These are phyloP conservation scores for Hydrocynus forskahlii DNA, from an alignment of 2,797 vertebrate genomes.

Conservation along the genomic window DNA sequence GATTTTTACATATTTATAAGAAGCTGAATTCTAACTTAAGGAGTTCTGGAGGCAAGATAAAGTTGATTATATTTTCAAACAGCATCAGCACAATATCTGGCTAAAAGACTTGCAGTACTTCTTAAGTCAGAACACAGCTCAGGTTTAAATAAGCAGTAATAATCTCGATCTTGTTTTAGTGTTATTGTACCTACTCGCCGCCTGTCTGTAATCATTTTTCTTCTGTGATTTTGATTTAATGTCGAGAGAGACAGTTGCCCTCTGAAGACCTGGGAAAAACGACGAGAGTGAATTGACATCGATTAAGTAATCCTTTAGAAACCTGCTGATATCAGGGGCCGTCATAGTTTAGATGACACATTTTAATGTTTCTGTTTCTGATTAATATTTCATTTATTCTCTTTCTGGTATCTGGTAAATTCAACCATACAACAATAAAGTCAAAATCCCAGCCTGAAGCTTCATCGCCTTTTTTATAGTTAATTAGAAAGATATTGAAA, in stretches of 20 bases:
- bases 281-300: slow-evolving; percentile 30
- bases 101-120: neutral
- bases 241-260: slow-evolving; percentile 1
- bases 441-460: slow-evolving; percentile 56
- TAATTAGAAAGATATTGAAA: slow-evolving; percentile 64
- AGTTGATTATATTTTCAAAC: neutral
- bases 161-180: slow-evolving; percentile 22
- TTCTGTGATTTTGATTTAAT: slow-evolving; percentile 37
- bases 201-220: slow-evolving; percentile 15
- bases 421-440: slow-evolving; percentile 47
- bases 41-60: neutral
- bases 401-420: slow-evolving; percentile 37
- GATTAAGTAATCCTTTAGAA: slow-evolving; percentile 41
- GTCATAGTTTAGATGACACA: slow-evolving; percentile 50
- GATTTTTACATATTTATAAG: slow-evolving; percentile 40
- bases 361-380: slow-evolving; percentile 58
- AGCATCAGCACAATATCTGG: neutral
- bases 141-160: slow-evolving; percentile 13
- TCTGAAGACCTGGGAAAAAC: slow-evolving; percentile 26
- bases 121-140: slow-evolving; percentile 31
- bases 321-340: slow-evolving; percentile 40
- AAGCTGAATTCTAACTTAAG: slow-evolving; percentile 22
- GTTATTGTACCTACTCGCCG: neutral
- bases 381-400: slow-evolving; percentile 27
- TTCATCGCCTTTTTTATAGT: slow-evolving; percentile 58